Conservation (phyloP, 2,797 vertebrate genomes). For the Somateria mollissima region DNA sequence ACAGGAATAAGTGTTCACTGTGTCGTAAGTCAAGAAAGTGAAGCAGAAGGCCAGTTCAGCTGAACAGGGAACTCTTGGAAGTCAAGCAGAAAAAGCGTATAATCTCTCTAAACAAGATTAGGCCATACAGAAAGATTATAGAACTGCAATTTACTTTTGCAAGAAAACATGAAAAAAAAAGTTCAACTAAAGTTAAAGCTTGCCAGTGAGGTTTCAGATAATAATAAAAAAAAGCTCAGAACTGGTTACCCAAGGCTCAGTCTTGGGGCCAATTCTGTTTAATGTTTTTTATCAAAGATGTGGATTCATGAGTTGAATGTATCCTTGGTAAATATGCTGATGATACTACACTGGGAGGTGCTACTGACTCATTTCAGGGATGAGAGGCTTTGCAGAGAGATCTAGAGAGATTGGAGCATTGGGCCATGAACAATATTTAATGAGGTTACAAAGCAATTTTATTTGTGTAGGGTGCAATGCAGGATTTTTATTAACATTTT, state of each 20-base stretch:
- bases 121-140: neutral
- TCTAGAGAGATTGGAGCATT: too few relatives aligned
- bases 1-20: neutral
- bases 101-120: neutral
- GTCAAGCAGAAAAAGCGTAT: neutral
- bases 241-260: too few relatives aligned
- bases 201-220: neutral
- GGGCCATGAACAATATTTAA: too few relatives aligned
- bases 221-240: neutral
- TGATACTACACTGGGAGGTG: too few relatives aligned
- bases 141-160: neutral
- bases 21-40: too few relatives aligned
- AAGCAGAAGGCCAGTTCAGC: neutral
- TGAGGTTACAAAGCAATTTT: neutral
- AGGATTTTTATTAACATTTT: neutral
- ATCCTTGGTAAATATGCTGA: too few relatives aligned
- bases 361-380: too few relatives aligned
- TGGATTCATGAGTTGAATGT: too few relatives aligned
- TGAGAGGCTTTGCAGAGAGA: too few relatives aligned
- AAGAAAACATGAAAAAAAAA: neutral
- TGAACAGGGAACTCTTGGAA: neutral
- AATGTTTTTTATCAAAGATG: too few relatives aligned
- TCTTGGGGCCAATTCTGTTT: too few relatives aligned
- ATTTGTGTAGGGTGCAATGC: neutral
- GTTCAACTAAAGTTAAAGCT: neutral